A percentile compares a stretch with the other conserved stretches of the same genome.
Evolutionary conservation across 2,797 vertebrate species (phyloP).

Genomic region (Sarcophilus harrisii): DNA sequence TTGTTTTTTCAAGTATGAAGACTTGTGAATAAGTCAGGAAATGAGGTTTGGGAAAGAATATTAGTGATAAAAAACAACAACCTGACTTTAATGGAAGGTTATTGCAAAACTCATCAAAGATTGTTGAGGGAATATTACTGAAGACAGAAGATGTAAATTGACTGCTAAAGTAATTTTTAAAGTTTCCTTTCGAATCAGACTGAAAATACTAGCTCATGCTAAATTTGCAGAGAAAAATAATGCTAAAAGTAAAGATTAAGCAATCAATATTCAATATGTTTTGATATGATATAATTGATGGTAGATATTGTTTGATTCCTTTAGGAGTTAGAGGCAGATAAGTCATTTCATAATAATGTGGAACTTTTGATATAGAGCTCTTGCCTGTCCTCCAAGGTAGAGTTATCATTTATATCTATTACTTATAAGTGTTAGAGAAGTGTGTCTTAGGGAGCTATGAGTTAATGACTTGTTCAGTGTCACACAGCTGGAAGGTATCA

Average conservation of each 20-base stretch:
- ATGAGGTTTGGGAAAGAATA: background rate
- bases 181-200: background rate
- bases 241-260: slow-evolving; percentile 31
- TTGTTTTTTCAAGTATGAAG: background rate
- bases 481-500: background rate
- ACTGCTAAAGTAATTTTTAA: background rate
- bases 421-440: background rate
- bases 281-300: background rate
- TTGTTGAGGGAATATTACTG: background rate
- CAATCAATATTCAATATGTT: background rate
- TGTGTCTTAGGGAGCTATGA: background rate
- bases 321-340: background rate
- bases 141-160: background rate
- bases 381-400: background rate
- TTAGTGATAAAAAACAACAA: background rate
- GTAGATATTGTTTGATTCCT: background rate
- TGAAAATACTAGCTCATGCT: background rate
- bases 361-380: background rate
- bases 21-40: slow-evolving; percentile 11
- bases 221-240: background rate
- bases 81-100: slow-evolving; percentile 1
- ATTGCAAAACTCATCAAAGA: background rate
- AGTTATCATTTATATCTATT: background rate
- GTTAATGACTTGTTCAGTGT: background rate
- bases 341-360: background rate